These are phyloP conservation scores for Neuroterus valhalla DNA, from an alignment of 1,140 invertebrate genomes.

Conservation along the genomic window DNA sequence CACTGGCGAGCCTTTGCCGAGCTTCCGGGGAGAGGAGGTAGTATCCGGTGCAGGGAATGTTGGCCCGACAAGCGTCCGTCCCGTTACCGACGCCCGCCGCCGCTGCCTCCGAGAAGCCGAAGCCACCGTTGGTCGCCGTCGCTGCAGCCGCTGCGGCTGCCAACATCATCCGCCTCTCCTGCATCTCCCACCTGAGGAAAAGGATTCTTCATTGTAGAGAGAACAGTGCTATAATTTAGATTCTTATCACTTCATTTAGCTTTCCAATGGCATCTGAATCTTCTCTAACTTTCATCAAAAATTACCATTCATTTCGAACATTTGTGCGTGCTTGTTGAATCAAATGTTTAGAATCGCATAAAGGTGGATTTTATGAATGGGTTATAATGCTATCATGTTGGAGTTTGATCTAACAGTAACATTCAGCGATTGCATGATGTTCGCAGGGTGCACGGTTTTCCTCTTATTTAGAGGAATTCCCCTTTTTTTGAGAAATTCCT, in stretches of 20 bases:
- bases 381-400: no score
- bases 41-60: slow-evolving; percentile 19
- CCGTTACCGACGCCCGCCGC: slow-evolving; percentile 40
- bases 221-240: no score
- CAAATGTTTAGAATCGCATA: no score
- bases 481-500: no score
- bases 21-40: slow-evolving; percentile 42
- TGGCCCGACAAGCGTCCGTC: slow-evolving; percentile 39
- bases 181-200: slow-evolving; percentile 65
- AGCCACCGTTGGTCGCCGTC: slow-evolving; percentile 72
- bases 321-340: no score
- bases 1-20: slow-evolving; percentile 25
- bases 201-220: background rate
- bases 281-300: background rate
- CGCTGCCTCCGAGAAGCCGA: slow-evolving; percentile 54
- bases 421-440: no score
- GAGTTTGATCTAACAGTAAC: no score
- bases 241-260: no score
- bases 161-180: slow-evolving; percentile 81
- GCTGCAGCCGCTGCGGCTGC: slow-evolving; percentile 73
- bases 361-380: no score
- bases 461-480: no score
- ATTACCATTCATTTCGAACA: background rate
- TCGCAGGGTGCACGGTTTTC: no score
- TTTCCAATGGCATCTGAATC: background rate